phyloP scores from a whole-genome alignment of 23 tunicate species.

The Styela clava region DNA sequence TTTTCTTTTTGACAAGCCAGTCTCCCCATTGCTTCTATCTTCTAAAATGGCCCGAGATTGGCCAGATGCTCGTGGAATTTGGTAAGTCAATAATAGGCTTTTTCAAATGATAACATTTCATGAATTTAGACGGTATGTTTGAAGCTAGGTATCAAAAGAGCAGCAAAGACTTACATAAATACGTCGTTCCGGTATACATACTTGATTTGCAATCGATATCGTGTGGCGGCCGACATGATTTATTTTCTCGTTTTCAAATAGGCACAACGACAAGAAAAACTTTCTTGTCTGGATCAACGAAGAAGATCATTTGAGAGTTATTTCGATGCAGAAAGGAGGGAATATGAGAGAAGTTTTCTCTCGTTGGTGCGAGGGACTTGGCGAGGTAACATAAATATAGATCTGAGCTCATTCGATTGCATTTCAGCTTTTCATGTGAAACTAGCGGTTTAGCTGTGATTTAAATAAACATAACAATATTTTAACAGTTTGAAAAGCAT shows the following conservation, averaged over 20 bases:
- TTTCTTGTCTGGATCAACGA: conserved; percentile 65
- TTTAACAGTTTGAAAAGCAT: conserved; percentile 21
- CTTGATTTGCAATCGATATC: no score
- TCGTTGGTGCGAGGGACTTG: conserved; percentile 45
- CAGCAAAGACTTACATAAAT: no score
- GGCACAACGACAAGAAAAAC: conserved; percentile 69
- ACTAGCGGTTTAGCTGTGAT: no score
- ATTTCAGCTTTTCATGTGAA: no score
- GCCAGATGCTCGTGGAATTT: conserved; percentile 99
- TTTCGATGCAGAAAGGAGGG: conserved; percentile 53
- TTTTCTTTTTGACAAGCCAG: conserved; percentile 81
- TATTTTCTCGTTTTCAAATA: background rate
- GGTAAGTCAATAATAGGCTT: no score
- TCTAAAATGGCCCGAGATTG: conserved; percentile 98
- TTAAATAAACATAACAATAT: no score
- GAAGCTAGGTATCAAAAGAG: no score
- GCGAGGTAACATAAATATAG: conserved; percentile 9
- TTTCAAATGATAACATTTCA: no score
- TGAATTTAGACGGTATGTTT: no score
- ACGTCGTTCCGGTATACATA: no score
- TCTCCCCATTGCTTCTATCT: conserved; percentile 87
- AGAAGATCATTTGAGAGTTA: conserved; percentile 58
- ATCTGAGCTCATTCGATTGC: no score
- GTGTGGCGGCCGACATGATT: no score
- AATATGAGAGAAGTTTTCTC: conserved; percentile 55